Conservation (phyloP, 2,797 vertebrate genomes). For the Podarcis siculus region DNA sequence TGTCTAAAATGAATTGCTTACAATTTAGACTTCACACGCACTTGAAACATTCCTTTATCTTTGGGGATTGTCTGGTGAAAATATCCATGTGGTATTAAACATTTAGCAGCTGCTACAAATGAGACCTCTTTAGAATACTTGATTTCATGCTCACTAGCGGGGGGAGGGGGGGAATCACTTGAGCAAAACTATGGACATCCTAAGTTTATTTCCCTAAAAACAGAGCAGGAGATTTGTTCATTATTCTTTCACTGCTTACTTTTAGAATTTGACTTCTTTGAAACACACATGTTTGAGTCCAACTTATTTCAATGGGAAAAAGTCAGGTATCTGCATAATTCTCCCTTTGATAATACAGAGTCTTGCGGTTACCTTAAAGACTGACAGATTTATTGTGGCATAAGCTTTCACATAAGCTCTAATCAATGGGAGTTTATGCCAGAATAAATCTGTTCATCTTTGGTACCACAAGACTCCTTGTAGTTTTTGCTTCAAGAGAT, state of each 20-base stretch:
- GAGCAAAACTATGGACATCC: conserved; percentile 13
- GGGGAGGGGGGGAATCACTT: background rate
- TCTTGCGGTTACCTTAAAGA: background rate
- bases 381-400: background rate
- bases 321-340: background rate
- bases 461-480: background rate
- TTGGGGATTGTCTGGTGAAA: conserved; percentile 42
- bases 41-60: conserved; percentile 38
- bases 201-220: conserved; percentile 39
- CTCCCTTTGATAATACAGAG: background rate
- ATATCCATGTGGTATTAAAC: conserved; percentile 46
- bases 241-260: conserved; percentile 50
- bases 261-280: conserved; percentile 31
- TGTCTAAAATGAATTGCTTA: conserved; percentile 42
- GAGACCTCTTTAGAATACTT: background rate
- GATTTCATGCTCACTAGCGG: background rate
- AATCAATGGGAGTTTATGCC: background rate
- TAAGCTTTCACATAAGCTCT: background rate
- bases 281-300: background rate
- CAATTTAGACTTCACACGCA: conserved; percentile 18
- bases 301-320: background rate
- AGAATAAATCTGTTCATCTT: background rate
- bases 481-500: background rate
- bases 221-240: conserved; percentile 36
- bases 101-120: conserved; percentile 36